These are phyloP conservation scores for Eleginops maclovinus DNA, from an alignment of 2,113 vertebrate species.

Conservation along the genomic window DNA sequence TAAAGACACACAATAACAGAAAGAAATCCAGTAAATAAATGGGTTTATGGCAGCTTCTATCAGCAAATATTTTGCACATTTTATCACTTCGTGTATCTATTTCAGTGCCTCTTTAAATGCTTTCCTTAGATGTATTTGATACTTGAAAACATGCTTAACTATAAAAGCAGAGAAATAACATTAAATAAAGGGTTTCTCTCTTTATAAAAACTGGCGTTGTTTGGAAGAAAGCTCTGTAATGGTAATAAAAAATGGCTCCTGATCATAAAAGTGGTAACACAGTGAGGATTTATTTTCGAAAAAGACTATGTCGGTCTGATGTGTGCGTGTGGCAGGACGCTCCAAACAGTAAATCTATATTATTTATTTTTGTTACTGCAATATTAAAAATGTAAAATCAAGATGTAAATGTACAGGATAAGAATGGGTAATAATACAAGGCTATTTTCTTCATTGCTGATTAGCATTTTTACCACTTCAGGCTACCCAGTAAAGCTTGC, in stretches of 20 bases:
- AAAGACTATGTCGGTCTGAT: conserved; percentile 12
- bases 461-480: conserved; percentile 36
- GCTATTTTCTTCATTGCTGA: conserved; percentile 16
- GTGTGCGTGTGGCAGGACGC: conserved; percentile 28
- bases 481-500: not conserved
- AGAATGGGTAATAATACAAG: conserved; percentile 36
- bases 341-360: conserved; percentile 28
- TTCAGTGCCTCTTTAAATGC: not conserved
- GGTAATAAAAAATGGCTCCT: conserved; percentile 54
- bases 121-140: not conserved
- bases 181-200: conserved; percentile 60
- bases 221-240: conserved; percentile 69
- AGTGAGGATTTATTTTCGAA: conserved; percentile 48
- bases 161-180: conserved; percentile 36
- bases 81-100: not conserved
- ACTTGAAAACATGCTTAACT: conserved; percentile 20
- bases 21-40: conserved; percentile 11
- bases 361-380: conserved; percentile 43
- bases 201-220: conserved; percentile 50
- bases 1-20: not conserved
- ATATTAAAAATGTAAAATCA: conserved; percentile 31
- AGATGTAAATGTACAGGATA: conserved; percentile 41
- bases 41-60: not conserved
- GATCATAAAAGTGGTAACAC: conserved; percentile 63
- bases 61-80: conserved; percentile 3